These are phyloP conservation scores for Rhynchopsitta pachyrhyncha DNA, from an alignment of 2,113 vertebrate species.

Conservation along the genomic window DNA sequence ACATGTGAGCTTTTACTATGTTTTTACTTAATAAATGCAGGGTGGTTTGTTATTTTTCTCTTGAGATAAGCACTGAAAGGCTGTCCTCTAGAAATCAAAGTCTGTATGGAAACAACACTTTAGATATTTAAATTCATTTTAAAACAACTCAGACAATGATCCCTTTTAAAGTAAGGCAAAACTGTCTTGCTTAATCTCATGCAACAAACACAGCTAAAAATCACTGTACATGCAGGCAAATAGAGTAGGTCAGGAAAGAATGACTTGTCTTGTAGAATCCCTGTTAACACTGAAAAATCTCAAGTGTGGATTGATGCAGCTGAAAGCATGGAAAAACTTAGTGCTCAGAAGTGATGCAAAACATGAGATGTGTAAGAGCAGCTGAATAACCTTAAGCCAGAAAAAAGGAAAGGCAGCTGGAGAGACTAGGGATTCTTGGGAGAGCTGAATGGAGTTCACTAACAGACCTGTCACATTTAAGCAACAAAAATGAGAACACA, in stretches of 20 bases:
- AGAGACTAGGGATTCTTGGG: background rate
- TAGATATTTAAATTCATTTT: background rate
- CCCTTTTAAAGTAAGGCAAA: background rate
- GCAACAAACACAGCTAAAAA: background rate
- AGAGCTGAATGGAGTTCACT: background rate
- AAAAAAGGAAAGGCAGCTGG: background rate
- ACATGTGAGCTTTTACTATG: background rate
- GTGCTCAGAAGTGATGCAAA: background rate
- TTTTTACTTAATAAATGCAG: background rate
- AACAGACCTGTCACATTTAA: background rate
- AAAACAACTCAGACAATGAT: background rate
- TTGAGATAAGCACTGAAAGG: background rate
- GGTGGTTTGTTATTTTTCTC: background rate
- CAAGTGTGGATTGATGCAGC: background rate
- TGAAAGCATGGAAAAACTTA: background rate
- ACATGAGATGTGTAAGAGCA: background rate
- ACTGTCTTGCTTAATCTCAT: background rate
- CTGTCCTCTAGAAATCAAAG: background rate
- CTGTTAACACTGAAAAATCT: background rate
- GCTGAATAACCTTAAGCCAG: background rate
- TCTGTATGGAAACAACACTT: background rate
- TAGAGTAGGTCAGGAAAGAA: background rate
- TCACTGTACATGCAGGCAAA: background rate
- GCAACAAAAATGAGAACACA: background rate
- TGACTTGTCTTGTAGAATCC: background rate